Base-by-base conservation (phyloP, 2,888 invertebrate genomes). In the Hypomecis atomaria region DNA sequence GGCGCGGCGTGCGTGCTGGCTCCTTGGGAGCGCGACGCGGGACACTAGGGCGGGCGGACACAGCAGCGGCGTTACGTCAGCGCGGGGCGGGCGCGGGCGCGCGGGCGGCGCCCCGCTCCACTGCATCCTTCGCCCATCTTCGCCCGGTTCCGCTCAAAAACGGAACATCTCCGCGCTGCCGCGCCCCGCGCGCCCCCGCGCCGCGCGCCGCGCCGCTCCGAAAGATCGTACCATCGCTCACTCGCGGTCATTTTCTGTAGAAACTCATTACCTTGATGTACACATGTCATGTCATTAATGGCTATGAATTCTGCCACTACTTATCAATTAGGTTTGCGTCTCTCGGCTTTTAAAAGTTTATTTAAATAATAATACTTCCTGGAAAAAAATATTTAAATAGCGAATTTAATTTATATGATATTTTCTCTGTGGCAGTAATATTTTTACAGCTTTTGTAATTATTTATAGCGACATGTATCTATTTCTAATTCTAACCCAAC, bases 21-120 rank as follows among this genome's bases (percentile, higher is more conserved):
- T 84, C 87, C 81, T 84, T 85, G 82, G 85, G 84, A 87, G 85
- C 90, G 88, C 89, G 92, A 88, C 92, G 89, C 89, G 89, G 86
- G 86, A 86, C 89, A 92, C 91, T 91, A 89, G 90, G 90, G 90
- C 88, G 89, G 90, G 89, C 87, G 85, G 85, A 82, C 87, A 84
- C 89, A 88, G 88, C 87, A 88, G 88, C 87, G 88, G 83, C 87
- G 89, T 92, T 93, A 92, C 90, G 93, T 92, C 90, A 92, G 90
- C 87, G 87, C 77, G 86, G 90, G 87, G 83, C 74, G 76, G 66
- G 78, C 85, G 83, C 73, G 76, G 69, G 79, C 78, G 77, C 75
- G 66, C 59, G 74, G 71, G 65, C 63, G 73, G 73, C 60, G 79
- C 86, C 86, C 87, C 89, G 84, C 90, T 84, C 89, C 90, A 89